These are phyloP conservation scores for Oncorhynchus keta DNA, from an alignment of 2,113 vertebrate species.

Conservation along the genomic window DNA sequence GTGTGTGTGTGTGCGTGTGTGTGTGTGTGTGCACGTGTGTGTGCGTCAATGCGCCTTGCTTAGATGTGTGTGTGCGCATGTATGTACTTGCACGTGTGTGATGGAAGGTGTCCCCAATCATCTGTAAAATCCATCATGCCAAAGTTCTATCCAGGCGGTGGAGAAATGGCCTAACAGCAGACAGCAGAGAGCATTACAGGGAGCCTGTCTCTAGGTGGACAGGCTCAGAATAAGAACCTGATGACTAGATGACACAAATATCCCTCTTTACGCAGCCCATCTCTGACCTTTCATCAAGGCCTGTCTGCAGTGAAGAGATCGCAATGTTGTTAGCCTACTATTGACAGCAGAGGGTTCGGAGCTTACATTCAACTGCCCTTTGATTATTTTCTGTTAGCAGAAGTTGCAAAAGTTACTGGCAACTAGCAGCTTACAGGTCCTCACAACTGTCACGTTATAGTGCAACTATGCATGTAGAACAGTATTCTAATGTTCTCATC, in stretches of 20 bases:
- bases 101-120: constrained; percentile 21
- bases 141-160: not conserved
- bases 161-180: constrained; percentile 4
- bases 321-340: not conserved
- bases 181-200: not conserved
- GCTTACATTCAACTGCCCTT: not conserved
- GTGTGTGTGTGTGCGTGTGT: constrained; percentile 13
- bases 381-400: not conserved
- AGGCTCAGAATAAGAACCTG: constrained; percentile 40
- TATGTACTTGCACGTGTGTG: not conserved
- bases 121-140: constrained; percentile 40
- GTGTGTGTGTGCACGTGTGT: not conserved
- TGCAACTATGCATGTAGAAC: too few relatives aligned
- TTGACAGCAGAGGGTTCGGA: not conserved
- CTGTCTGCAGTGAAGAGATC: not conserved
- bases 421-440: not conserved
- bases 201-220: constrained; percentile 24
- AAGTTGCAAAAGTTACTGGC: not conserved
- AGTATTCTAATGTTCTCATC: too few relatives aligned
- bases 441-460: not conserved
- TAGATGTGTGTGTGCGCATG: not conserved
- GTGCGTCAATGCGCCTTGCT: not conserved
- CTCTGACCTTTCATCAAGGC: constrained; percentile 33
- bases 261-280: constrained; percentile 5
- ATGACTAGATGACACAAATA: constrained; percentile 60